phyloP scores from a whole-genome alignment of 2,797 vertebrate genomes.

The Moxostoma hubbsi region DNA sequence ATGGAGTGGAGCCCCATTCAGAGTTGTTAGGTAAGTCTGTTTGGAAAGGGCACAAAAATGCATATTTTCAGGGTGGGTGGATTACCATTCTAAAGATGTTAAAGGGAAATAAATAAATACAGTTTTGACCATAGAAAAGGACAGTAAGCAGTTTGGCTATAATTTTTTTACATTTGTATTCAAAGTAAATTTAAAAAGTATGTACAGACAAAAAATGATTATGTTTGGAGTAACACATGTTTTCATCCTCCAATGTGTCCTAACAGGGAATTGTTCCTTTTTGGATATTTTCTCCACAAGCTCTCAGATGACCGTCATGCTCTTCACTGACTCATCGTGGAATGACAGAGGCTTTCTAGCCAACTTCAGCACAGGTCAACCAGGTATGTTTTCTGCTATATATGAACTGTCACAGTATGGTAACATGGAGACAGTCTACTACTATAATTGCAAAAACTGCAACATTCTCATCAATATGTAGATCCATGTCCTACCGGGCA shows the following conservation, averaged over 20 bases:
- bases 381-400: conserved; percentile 69
- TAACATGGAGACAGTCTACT: neutral
- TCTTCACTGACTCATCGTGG: conserved; percentile 66
- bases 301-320: conserved; percentile 84
- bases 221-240: neutral
- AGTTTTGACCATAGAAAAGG: too few relatives aligned
- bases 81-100: too few relatives aligned
- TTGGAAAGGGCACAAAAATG: neutral
- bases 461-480: conserved; percentile 57
- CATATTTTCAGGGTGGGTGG: too few relatives aligned
- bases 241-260: conserved; percentile 68
- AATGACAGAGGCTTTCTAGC: conserved; percentile 82
- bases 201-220: neutral
- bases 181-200: neutral
- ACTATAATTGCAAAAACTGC: neutral
- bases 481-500: conserved; percentile 76
- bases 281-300: conserved; percentile 85
- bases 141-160: too few relatives aligned
- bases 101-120: too few relatives aligned
- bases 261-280: conserved; percentile 69
- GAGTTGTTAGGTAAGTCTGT: conserved; percentile 81
- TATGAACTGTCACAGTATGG: too few relatives aligned
- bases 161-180: too few relatives aligned
- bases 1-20: conserved; percentile 81
- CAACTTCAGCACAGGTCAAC: conserved; percentile 86